These are phyloP conservation scores for Chloroceryle aenea DNA, from an alignment of 2,113 vertebrate species.

Conservation along the genomic window DNA sequence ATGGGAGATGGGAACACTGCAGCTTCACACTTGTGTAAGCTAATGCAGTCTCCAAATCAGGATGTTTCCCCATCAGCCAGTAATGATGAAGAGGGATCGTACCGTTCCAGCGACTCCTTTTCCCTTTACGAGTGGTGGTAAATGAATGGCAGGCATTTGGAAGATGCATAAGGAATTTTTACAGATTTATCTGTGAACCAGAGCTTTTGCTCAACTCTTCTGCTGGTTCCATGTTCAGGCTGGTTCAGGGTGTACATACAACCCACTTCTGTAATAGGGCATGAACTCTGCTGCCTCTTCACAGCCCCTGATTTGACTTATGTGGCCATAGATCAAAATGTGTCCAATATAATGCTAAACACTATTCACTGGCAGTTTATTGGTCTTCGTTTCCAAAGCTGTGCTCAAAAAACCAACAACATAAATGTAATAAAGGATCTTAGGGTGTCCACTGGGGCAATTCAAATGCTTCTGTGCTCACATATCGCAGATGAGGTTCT, in stretches of 20 bases:
- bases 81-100: not conserved
- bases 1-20: not conserved
- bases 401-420: not conserved
- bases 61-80: not conserved
- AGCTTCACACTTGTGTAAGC: constrained; percentile 6
- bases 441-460: not conserved
- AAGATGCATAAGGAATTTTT: not conserved
- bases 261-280: rapidly evolving
- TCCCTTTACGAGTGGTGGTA: not conserved
- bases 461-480: not conserved
- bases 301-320: not conserved
- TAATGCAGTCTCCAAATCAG: not conserved
- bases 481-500: not conserved
- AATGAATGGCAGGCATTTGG: not conserved
- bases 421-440: not conserved
- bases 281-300: not conserved
- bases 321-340: not conserved
- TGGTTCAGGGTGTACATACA: rapidly evolving
- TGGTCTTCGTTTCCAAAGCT: not conserved
- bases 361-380: not conserved
- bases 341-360: not conserved
- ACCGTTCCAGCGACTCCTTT: not conserved
- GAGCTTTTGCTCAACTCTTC: not conserved
- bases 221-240: not conserved
- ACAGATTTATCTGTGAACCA: not conserved